Base-by-base conservation (phyloP, 2,888 invertebrate genomes). In the Selenia dentaria region DNA sequence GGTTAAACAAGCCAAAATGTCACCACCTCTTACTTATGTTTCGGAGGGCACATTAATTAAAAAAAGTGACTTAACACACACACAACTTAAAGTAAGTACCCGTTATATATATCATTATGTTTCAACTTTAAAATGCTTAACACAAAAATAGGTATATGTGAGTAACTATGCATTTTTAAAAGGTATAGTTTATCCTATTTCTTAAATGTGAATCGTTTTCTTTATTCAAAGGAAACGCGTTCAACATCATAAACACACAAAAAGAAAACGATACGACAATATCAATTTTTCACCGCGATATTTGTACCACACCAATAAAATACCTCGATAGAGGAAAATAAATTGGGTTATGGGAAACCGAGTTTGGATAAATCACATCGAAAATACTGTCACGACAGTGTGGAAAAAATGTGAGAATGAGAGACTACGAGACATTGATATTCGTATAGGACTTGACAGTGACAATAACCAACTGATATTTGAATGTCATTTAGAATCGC, bases 271-370 rank as follows among this genome's bases (percentile, higher is more conserved):
- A 16, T 4, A 41, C 35, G 45, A 41, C 43, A 36, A 47, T 51
- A 59, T 57, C 59, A 64, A 61, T 64, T 43, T 42, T 44, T 54
- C 48, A 45, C 40, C 34, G 27, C 55, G 27, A 28, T 48, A 48
- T 48, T 61, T 54, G 54, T 60, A 60, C 58, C 68, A 68, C 64
- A 66, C 63, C 59, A 71, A 68, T 67, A 70, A 67, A 70, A 67
- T 51, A 67, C 50, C 42, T 68, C 71, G 67, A 73, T 72, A 70
- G 68, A 74, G 57, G 70, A 71, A 77, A 77, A 73, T 75, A 80
- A 82, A 82, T 78, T 79, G 71, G 74, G 80, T 80, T 85, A 85
- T 89, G 88, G 84, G 89, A 88, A 88, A 74, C 79, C 67, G 68
- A 75, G 64, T 64, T 66, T 63, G 69, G 79, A 78, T 83, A 82